Conservation (phyloP, 1,140 invertebrate species). For the Cyrtorhinus lividipennis region DNA sequence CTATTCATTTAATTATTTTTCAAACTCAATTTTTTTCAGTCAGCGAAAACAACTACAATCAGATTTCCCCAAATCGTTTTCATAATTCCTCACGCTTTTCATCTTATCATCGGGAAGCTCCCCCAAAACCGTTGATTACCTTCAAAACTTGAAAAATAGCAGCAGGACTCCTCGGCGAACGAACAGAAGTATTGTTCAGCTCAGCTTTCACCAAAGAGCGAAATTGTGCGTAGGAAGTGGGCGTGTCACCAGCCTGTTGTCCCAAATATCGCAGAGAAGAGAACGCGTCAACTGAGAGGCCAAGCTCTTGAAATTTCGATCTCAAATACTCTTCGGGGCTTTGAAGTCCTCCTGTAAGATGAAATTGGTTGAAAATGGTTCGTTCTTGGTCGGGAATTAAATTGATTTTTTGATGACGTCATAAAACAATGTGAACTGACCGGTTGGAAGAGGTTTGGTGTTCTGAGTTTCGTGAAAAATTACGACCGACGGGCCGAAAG, state of each 20-base stretch:
- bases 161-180: conserved; percentile 47
- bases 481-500: conserved; percentile 57
- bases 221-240: conserved; percentile 42
- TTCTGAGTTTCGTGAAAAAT: conserved; percentile 71
- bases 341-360: conserved; percentile 27
- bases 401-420: no score
- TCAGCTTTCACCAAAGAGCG: conserved; percentile 37
- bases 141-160: conserved; percentile 52
- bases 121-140: no score
- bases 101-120: no score
- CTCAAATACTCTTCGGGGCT: conserved; percentile 47
- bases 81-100: not conserved
- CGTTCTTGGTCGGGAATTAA: no score
- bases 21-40: no score
- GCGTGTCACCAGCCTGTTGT: conserved; percentile 34
- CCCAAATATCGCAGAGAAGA: conserved; percentile 59
- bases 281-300: conserved; percentile 52
- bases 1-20: no score
- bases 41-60: no score
- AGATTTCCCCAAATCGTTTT: no score
- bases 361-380: not conserved
- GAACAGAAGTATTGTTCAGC: conserved; percentile 48
- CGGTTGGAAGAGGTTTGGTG: conserved; percentile 32
- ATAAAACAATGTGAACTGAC: not conserved
- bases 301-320: conserved; percentile 43